Base-by-base conservation (phyloP, 2,113 vertebrate species). In the Menura novaehollandiae region DNA sequence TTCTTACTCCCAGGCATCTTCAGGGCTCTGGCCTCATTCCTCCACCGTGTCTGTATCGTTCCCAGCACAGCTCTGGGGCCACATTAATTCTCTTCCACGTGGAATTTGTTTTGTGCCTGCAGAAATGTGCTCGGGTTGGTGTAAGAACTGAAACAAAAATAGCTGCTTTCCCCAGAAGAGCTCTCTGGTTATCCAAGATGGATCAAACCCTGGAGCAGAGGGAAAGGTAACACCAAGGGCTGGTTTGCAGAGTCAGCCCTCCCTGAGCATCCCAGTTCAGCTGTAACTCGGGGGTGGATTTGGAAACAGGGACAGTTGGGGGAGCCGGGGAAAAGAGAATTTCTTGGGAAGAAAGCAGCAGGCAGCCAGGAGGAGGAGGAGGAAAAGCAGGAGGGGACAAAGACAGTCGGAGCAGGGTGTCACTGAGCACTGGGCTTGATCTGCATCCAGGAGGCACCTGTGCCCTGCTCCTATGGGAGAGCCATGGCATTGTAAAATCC, bases 71-170 rank as follows among this genome's bases (percentile, higher is more conserved):
- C 72, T 83, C 63, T 75, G 72, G 67, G 59, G 91, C 80, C 83
- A 74, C 28, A 2, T 87, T 89, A 49, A 62, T 89, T 69, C 77
- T 63, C 83, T 33, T 74, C 72, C 80, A 94, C 2, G 3, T 63
- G 69, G 86, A 63, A 85, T 89, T 78, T 89, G 69, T 56, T 92
- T 86, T 28, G 17, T 78, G 93, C 86, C 83, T 59, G 76, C 72
- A 86, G 75, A 74, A 92, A 74, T 13, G 35, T 2, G 2, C 68
- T 86, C 20, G 11, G 76, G 72, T 74, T 81, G 37, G 68, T 64
- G 43, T 39, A 68, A 80, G 92, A 81, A 73, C 56, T 35, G 84
- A 92, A 91, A 93, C 37, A 84, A 91, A 95, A 95, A 78, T 43
- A 92, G 69, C 56, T 87, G 26, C 59, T 75, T 80, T 80, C 62